Evolutionary conservation across 2,888 invertebrate species (phyloP).

Genomic region (Bellardia bayeri): DNA sequence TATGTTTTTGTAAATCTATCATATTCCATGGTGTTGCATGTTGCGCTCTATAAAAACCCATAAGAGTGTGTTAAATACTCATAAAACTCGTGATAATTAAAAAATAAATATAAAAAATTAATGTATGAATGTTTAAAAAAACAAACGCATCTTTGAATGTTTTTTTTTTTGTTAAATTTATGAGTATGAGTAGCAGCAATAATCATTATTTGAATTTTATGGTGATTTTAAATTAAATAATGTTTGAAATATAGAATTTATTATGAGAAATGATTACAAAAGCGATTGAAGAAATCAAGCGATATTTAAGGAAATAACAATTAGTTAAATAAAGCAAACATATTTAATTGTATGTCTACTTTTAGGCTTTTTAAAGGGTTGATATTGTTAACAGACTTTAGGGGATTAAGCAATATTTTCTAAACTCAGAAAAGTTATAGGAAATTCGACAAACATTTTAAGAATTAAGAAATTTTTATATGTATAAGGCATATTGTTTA

Average conservation of each 20-base stretch:
- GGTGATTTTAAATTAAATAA: conserved; percentile 28
- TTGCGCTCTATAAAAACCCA: conserved; percentile 71
- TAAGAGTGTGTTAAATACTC: conserved; percentile 75
- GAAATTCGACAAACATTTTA: too few relatives aligned
- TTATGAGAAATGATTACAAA: too few relatives aligned
- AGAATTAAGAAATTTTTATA: too few relatives aligned
- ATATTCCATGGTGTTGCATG: conserved; percentile 70
- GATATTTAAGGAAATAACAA: too few relatives aligned
- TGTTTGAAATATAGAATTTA: neutral
- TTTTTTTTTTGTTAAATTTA: conserved; percentile 19
- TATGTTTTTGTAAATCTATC: conserved; percentile 51
- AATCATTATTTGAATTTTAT: conserved; percentile 52
- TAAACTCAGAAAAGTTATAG: too few relatives aligned
- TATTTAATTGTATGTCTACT: too few relatives aligned
- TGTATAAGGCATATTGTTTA: too few relatives aligned
- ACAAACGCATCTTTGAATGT: conserved; percentile 54
- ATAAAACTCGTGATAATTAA: conserved; percentile 74
- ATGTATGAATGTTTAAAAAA: neutral
- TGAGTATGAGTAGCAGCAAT: conserved; percentile 36
- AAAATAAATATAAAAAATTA: conserved; percentile 1
- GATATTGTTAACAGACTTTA: too few relatives aligned
- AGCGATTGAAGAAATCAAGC: too few relatives aligned
- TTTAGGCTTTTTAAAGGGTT: too few relatives aligned
- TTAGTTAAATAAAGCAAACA: too few relatives aligned
- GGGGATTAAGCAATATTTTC: too few relatives aligned